Conservation (phyloP, 35 echinoderm and acorn worm genomes). For the Ophioderma brevispina region DNA sequence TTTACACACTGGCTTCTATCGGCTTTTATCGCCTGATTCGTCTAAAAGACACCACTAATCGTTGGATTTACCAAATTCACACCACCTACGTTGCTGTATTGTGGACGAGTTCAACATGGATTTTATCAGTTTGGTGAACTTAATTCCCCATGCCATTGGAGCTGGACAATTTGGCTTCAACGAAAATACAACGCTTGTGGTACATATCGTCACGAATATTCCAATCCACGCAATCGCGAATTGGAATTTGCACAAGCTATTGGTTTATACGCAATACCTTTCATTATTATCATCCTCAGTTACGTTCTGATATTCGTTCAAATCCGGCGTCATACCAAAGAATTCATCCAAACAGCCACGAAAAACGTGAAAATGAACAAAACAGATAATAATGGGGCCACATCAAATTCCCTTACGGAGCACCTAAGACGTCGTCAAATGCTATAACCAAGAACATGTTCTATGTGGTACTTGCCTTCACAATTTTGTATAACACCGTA, state of each 20-base stretch:
- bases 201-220: conserved; percentile 61
- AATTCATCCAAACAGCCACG: conserved; percentile 29
- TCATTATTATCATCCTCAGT: conserved; percentile 66
- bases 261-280: conserved; percentile 69
- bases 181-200: conserved; percentile 75
- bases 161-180: conserved; percentile 77
- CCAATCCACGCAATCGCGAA: conserved; percentile 57
- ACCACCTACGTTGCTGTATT: conserved; percentile 24
- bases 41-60: conserved; percentile 52
- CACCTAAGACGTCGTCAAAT: conserved; percentile 59
- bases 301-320: conserved; percentile 80
- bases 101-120: conserved; percentile 72
- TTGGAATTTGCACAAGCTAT: conserved; percentile 66
- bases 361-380: too few relatives aligned
- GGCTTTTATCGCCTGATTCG: conserved; percentile 76
- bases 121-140: conserved; percentile 62
- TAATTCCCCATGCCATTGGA: conserved; percentile 63
- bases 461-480: conserved; percentile 83
- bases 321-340: conserved; percentile 68
- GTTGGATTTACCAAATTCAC: conserved; percentile 36
- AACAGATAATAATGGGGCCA: too few relatives aligned
- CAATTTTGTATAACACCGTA: conserved; percentile 81
- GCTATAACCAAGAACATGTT: conserved; percentile 88
- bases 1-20: conserved; percentile 82
- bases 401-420: background rate